Percentiles rank a stretch among this genome's conserved stretches.
phyloP scores from a whole-genome alignment of 2,113 vertebrate species.

The Serilophus lunatus region DNA sequence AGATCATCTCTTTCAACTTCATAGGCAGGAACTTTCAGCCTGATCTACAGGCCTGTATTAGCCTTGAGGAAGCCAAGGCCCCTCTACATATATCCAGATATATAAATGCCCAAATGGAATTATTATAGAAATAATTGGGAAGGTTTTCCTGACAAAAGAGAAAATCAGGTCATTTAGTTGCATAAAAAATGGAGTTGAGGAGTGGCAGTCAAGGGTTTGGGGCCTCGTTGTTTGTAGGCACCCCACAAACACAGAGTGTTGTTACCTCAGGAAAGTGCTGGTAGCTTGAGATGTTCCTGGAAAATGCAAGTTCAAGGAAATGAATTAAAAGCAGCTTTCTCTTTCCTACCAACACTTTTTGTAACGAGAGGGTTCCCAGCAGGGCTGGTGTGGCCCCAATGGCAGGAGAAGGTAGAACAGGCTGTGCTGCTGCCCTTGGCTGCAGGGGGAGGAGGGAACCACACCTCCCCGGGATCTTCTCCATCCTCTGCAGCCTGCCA shows the following conservation, averaged over 20 bases:
- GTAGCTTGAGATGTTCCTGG: not conserved
- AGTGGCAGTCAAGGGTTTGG: not conserved
- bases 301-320: not conserved
- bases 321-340: not conserved
- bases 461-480: not conserved
- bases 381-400: not conserved
- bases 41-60: not conserved
- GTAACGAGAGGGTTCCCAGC: not conserved
- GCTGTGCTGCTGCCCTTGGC: not conserved
- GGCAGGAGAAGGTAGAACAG: not conserved
- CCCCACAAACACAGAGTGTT: not conserved
- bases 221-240: not conserved
- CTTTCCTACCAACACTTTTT: not conserved
- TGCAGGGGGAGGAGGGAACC: not conserved
- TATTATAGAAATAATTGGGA: not conserved
- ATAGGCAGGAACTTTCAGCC: not conserved
- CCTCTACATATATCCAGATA: not conserved
- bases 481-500: not conserved
- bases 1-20: not conserved
- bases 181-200: not conserved
- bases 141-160: not conserved
- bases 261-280: not conserved
- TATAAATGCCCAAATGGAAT: not conserved
- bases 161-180: not conserved
- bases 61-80: not conserved